These are phyloP conservation scores for Emydoidea blandingii DNA, from an alignment of 2,797 vertebrate species.

Conservation along the genomic window DNA sequence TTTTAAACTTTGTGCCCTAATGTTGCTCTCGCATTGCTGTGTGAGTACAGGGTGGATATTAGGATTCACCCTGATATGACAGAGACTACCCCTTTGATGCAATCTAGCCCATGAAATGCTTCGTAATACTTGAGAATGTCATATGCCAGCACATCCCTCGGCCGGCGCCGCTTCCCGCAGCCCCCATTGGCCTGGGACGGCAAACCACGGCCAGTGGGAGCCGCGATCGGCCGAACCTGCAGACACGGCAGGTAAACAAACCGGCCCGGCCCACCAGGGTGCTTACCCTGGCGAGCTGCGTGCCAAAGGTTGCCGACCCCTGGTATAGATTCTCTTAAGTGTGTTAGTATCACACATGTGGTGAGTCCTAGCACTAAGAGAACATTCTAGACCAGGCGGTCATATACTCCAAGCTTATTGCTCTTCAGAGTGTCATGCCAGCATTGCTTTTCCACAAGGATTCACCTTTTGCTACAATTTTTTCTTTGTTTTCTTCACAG, in stretches of 20 bases:
- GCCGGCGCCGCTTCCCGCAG: no score
- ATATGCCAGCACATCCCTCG: no score
- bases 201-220: no score
- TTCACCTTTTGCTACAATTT: background rate
- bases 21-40: background rate
- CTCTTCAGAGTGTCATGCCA: background rate
- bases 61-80: slow-evolving; percentile 46
- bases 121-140: background rate
- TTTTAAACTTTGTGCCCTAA: background rate
- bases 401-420: background rate
- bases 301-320: no score
- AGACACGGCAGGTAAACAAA: no score
- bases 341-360: background rate
- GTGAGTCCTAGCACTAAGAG: background rate
- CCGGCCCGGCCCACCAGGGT: no score
- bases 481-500: background rate
- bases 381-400: background rate
- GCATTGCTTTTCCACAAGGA: background rate
- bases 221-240: no score
- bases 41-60: background rate
- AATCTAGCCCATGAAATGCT: background rate
- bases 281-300: no score
- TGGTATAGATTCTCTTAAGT: background rate
- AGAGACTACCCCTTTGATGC: background rate
- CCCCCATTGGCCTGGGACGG: no score